These are phyloP conservation scores for Drosophila greeni DNA, from an alignment of 2,888 invertebrate species.

Conservation along the genomic window DNA sequence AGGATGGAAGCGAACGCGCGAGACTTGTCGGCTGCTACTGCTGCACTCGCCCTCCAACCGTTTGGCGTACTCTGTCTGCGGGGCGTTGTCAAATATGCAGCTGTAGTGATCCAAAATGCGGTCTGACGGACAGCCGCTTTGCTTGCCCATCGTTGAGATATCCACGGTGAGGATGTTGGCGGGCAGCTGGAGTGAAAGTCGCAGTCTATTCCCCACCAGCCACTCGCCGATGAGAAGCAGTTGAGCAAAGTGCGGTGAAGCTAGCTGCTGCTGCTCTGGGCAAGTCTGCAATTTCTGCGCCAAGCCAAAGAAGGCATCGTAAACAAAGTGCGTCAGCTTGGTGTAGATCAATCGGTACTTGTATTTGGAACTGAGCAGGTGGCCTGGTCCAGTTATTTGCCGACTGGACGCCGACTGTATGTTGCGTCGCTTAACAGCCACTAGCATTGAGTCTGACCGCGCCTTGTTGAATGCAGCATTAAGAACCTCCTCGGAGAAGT, in stretches of 20 bases:
- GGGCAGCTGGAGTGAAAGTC: conserved; percentile 69
- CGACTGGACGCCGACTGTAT: conserved; percentile 56
- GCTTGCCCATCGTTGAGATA: conserved; percentile 66
- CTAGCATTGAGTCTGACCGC: conserved; percentile 82
- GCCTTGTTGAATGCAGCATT: conserved; percentile 82
- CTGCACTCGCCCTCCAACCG: conserved; percentile 66
- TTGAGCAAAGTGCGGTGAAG: conserved; percentile 79
- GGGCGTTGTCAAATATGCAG: conserved; percentile 75
- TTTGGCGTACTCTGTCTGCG: conserved; percentile 76
- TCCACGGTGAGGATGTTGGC: conserved; percentile 77
- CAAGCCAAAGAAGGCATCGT: conserved; percentile 63
- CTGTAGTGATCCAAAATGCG: conserved; percentile 77
- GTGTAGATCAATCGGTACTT: conserved; percentile 72
- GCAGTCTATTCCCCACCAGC: conserved; percentile 75
- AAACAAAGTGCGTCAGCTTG: conserved; percentile 68
- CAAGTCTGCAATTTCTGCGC: conserved; percentile 48
- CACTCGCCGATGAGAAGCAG: conserved; percentile 80
- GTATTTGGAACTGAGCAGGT: conserved; percentile 79
- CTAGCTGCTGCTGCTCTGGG: conserved; percentile 57
- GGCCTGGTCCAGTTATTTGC: conserved; percentile 75
- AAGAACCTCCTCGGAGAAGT: conserved; percentile 84
- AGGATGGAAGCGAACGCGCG: conserved; percentile 75
- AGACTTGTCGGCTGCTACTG: conserved; percentile 60
- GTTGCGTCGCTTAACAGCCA: conserved; percentile 78
- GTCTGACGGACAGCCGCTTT: conserved; percentile 67